Percentiles rank a stretch among this genome's conserved stretches.
Evolutionary conservation across 2,888 invertebrate genomes (phyloP).

Genomic region (Diplolepis rosae): DNA sequence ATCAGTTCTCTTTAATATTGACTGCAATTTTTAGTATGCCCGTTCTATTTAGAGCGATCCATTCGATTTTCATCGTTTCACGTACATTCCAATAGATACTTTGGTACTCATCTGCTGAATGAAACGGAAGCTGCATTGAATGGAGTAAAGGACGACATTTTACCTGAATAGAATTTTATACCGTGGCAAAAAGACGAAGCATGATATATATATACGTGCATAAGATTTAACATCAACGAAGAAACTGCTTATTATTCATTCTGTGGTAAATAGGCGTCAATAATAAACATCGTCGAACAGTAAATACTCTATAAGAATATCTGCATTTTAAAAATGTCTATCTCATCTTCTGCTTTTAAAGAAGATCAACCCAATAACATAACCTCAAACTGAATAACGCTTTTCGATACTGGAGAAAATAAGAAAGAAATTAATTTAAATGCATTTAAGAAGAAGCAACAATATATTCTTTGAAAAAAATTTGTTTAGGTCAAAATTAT

Average conservation of each 20-base stretch:
- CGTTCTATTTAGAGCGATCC: not conserved
- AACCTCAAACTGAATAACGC: too few relatives aligned
- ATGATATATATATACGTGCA: not conserved
- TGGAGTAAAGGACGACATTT: not conserved
- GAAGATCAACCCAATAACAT: too few relatives aligned
- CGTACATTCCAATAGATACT: not conserved
- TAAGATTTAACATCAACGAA: not conserved
- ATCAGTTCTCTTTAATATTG: slow-evolving; percentile 9
- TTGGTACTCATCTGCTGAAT: not conserved
- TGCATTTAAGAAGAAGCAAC: too few relatives aligned
- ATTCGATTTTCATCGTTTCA: not conserved
- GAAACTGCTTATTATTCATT: not conserved
- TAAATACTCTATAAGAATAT: not conserved
- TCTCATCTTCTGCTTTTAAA: not conserved
- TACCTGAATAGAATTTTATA: not conserved
- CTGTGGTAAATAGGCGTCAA: not conserved
- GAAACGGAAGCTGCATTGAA: not conserved
- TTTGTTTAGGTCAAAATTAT: too few relatives aligned
- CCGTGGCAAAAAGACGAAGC: not conserved
- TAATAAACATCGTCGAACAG: not conserved
- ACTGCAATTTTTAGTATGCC: slow-evolving; percentile 1
- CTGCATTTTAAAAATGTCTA: not conserved
- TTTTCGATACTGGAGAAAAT: too few relatives aligned
- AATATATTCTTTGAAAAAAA: too few relatives aligned
- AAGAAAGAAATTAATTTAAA: too few relatives aligned